Percentiles rank a stretch among this genome's conserved stretches.
Conservation (phyloP, 2,113 vertebrate species). For the Lepus europaeus region DNA sequence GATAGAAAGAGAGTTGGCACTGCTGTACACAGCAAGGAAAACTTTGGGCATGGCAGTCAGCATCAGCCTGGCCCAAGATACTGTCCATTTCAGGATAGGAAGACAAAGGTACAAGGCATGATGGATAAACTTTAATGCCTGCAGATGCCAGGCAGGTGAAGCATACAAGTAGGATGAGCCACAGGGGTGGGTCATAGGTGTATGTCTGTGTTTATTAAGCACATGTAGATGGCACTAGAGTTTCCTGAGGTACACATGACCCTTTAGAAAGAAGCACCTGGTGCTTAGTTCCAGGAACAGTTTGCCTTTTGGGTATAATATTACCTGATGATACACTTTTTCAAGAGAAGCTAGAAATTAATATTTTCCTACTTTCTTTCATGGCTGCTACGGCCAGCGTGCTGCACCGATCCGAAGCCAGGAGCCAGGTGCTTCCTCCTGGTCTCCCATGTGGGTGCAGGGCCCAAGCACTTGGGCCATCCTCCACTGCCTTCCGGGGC, state of each 20-base stretch:
- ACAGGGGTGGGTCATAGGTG: neutral
- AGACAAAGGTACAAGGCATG: neutral
- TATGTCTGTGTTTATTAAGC: neutral
- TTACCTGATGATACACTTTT: neutral
- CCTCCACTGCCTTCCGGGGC: no score
- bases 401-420: no score
- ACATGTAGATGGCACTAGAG: neutral
- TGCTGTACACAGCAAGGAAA: neutral
- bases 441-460: no score
- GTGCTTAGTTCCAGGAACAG: neutral
- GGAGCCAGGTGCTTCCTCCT: no score
- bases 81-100: neutral
- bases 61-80: neutral
- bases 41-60: neutral
- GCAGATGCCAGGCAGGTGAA: neutral
- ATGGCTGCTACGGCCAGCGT: no score
- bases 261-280: neutral
- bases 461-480: no score
- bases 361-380: neutral
- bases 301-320: neutral
- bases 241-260: neutral
- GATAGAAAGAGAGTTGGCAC: neutral
- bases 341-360: neutral
- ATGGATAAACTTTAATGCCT: neutral
- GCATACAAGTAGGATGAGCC: neutral